Percentiles rank a stretch among this genome's conserved stretches.
These are phyloP conservation scores for Mesodorylaimus sp. DNA, from an alignment of 2,888 invertebrate genomes.

Conservation along the genomic window DNA sequence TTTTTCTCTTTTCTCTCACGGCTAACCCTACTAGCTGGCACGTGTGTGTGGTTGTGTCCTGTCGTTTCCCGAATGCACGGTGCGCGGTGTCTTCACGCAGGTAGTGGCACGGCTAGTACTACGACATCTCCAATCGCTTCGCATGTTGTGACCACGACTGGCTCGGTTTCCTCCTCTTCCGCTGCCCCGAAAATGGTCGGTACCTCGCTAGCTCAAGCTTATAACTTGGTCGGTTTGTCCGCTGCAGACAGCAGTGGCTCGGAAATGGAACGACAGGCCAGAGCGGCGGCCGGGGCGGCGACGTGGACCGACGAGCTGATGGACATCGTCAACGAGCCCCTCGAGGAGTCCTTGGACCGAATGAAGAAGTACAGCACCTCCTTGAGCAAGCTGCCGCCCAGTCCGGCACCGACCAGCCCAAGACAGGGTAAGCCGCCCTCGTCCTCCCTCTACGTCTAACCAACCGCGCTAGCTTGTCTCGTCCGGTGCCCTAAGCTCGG, in stretches of 20 bases:
- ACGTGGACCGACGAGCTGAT: conserved; percentile 30
- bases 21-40: too few species aligned
- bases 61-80: too few species aligned
- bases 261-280: background rate
- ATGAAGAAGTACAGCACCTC: conserved; percentile 22
- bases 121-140: background rate
- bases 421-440: too few species aligned
- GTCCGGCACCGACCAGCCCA: conserved; percentile 8
- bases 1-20: too few species aligned
- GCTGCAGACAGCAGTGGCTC: conserved; percentile 5
- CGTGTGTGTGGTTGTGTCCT: too few species aligned
- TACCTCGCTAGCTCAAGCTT: conserved; percentile 8
- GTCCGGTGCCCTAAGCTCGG: too few species aligned
- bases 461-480: too few species aligned
- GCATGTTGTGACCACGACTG: background rate
- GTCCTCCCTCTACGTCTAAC: too few species aligned
- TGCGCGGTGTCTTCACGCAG: too few species aligned
- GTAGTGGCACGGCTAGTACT: background rate
- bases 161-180: background rate
- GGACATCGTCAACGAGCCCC: conserved; percentile 28
- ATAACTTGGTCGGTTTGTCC: conserved; percentile 9
- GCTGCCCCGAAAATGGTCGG: background rate
- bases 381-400: conserved; percentile 9
- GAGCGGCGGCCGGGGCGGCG: background rate
- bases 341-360: conserved; percentile 26